phyloP scores from a whole-genome alignment of 2,113 vertebrate genomes.

The Microcebus ravelobensis region DNA sequence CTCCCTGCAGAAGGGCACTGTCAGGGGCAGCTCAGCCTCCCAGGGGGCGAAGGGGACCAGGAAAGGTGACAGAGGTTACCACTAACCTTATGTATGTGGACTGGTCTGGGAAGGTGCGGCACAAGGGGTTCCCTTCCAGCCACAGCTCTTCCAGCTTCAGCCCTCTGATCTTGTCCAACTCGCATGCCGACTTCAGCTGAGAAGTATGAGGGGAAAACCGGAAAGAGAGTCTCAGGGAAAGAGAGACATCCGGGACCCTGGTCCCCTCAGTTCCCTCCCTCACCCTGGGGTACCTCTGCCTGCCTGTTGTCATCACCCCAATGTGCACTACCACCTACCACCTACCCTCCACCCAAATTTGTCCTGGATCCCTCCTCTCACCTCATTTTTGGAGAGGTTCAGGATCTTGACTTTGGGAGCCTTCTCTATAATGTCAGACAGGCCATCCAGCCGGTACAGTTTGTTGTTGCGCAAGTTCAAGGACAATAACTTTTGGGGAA shows the following conservation, averaged over 20 bases:
- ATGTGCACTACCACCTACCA: not conserved
- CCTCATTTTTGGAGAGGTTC: conserved; percentile 91
- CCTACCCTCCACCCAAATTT: not conserved
- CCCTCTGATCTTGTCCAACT: conserved; percentile 90
- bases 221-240: not conserved
- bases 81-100: conserved; percentile 84
- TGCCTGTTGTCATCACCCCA: not conserved
- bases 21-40: conserved; percentile 83
- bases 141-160: conserved; percentile 91
- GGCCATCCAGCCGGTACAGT: conserved; percentile 87
- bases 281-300: not conserved
- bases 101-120: conserved; percentile 87
- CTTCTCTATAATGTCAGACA: conserved; percentile 84
- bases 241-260: not conserved
- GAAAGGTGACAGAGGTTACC: not conserved
- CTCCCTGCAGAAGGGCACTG: not conserved
- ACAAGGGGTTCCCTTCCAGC: conserved; percentile 89
- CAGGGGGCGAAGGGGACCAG: conserved; percentile 77
- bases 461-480: conserved; percentile 90
- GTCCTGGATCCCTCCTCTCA: not conserved
- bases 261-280: not conserved
- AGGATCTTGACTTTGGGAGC: conserved; percentile 87
- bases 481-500: conserved; percentile 74
- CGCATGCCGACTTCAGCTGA: conserved; percentile 84
- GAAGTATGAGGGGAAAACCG: not conserved